These are phyloP conservation scores for Tragelaphus strepsiceros DNA, from an alignment of 2,113 vertebrate species.

Conservation along the genomic window DNA sequence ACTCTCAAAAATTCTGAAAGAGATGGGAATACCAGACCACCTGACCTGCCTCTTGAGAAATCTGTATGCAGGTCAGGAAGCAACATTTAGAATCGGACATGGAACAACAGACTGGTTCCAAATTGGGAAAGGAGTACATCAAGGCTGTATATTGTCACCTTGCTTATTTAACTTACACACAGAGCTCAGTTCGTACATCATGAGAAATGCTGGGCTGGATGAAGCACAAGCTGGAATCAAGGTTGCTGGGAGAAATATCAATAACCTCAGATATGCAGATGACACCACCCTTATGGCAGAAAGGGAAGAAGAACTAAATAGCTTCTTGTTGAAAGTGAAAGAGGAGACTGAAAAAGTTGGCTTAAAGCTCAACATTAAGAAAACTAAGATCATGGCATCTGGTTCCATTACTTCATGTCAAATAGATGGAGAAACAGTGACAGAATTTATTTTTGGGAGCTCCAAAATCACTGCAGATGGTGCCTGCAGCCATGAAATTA, in stretches of 20 bases:
- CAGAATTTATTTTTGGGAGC: neutral
- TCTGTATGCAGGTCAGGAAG: neutral
- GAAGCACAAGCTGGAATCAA: neutral
- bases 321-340: neutral
- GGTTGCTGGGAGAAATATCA: neutral
- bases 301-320: neutral
- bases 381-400: neutral
- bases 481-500: neutral
- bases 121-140: neutral
- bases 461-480: neutral
- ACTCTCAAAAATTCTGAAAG: neutral
- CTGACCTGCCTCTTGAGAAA: neutral
- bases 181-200: neutral
- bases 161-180: neutral
- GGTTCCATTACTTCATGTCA: neutral
- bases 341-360: neutral
- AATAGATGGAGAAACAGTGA: neutral
- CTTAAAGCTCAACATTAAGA: neutral
- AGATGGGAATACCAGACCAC: neutral
- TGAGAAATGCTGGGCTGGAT: neutral
- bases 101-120: neutral
- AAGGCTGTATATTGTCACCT: neutral
- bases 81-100: neutral
- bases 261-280: neutral
- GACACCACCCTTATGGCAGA: neutral